A percentile compares a stretch with the other conserved stretches of the same genome.
Conservation (phyloP, 2,797 vertebrate genomes). For the Leuciscus waleckii region DNA sequence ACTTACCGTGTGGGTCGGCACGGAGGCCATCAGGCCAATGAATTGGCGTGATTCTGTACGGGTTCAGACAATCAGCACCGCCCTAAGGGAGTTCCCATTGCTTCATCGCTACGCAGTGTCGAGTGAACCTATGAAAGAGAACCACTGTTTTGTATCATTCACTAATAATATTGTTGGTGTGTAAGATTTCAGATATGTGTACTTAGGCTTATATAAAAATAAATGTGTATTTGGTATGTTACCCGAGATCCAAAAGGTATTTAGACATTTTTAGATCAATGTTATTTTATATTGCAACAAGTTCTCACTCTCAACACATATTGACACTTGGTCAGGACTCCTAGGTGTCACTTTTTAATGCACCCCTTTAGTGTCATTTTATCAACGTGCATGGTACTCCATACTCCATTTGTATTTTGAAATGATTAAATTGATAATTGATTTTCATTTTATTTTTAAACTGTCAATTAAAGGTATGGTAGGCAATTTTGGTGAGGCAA, state of each 20-base stretch:
- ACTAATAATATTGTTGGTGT: not conserved
- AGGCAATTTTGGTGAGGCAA: not conserved
- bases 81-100: no score
- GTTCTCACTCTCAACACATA: not conserved
- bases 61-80: no score
- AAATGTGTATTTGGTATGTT: not conserved
- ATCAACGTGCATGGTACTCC: no score
- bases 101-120: no score
- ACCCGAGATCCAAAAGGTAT: not conserved
- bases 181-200: not conserved
- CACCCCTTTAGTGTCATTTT: no score
- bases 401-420: no score
- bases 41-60: no score
- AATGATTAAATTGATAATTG: not conserved
- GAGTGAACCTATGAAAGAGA: no score
- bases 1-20: no score
- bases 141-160: not conserved
- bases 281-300: not conserved
- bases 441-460: not conserved
- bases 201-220: not conserved
- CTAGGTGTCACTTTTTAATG: no score
- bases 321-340: not conserved
- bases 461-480: not conserved
- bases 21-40: no score
- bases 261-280: not conserved